Conservation (phyloP, 2,888 invertebrate species). For the Acanthoscelides obtectus region DNA sequence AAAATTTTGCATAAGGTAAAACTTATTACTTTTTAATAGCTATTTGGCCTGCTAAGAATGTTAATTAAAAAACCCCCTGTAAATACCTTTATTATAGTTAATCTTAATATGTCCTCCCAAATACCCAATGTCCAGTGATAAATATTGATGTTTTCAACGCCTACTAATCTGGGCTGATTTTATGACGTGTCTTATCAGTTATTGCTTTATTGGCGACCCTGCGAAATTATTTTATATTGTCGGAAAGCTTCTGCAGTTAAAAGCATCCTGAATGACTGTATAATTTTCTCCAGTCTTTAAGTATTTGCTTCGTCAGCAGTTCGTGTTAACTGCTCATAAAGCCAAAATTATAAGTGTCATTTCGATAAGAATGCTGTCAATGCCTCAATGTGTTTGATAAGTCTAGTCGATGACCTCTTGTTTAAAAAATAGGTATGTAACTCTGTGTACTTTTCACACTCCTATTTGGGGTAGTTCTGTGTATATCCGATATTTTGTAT, state of each 20-base stretch:
- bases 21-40: background rate
- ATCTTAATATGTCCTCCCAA: conserved; percentile 7
- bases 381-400: background rate
- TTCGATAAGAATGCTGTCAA: background rate
- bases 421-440: too few relatives aligned
- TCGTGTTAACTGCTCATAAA: background rate
- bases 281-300: background rate
- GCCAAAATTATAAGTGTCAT: background rate
- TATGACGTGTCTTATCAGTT: background rate
- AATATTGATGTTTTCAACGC: background rate
- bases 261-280: background rate
- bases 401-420: background rate
- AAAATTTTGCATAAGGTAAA: background rate
- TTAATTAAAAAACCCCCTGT: conserved; percentile 13
- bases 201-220: background rate
- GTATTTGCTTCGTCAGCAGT: background rate
- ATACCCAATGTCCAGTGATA: background rate
- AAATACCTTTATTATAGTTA: conserved; percentile 12
- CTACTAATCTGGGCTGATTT: background rate
- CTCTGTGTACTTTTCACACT: too few relatives aligned
- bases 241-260: background rate
- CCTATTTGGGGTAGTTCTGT: too few relatives aligned
- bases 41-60: conserved; percentile 6
- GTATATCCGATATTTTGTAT: too few relatives aligned
- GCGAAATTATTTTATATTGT: background rate